Percentiles rank a stretch among this genome's conserved stretches.
Conservation (phyloP, 2,113 vertebrate genomes). For the Leuciscus idus region DNA sequence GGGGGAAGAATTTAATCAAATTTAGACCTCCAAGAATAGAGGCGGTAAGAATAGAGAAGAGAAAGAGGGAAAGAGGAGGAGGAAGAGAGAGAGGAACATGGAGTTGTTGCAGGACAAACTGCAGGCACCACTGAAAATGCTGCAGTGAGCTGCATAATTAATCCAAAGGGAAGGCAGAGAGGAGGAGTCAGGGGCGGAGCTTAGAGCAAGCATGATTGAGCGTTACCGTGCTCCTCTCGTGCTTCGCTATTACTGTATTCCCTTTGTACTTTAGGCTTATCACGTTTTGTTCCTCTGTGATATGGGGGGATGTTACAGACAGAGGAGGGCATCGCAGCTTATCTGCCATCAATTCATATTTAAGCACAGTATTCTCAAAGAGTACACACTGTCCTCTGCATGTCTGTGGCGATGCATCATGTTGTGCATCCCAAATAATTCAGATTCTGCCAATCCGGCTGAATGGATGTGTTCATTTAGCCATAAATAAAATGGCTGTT, state of each 20-base stretch:
- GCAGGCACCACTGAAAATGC: conserved; percentile 46
- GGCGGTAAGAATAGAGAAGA: conserved; percentile 24
- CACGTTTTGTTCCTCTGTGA: not conserved
- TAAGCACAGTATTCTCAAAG: not conserved
- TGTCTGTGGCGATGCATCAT: not conserved
- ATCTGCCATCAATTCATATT: conserved; percentile 11
- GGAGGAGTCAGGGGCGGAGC: conserved; percentile 6
- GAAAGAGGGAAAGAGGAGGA: not conserved
- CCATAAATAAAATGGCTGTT: not conserved
- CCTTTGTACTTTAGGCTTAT: conserved; percentile 25
- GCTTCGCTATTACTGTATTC: conserved; percentile 24
- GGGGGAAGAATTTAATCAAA: conserved; percentile 26
- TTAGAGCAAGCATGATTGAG: not conserved
- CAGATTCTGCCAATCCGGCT: not conserved
- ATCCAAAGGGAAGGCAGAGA: conserved; percentile 25
- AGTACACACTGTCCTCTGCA: conserved; percentile 7
- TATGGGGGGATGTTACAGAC: not conserved
- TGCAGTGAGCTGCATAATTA: conserved; percentile 57
- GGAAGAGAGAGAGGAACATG: not conserved
- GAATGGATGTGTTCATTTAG: not conserved
- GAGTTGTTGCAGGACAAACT: conserved; percentile 40
- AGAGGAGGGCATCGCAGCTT: not conserved
- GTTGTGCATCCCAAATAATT: not conserved
- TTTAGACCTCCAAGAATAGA: conserved; percentile 44
- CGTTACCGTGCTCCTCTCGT: not conserved